Evolutionary conservation across 2,113 vertebrate species (phyloP).

Genomic region (Carassius auratus): DNA sequence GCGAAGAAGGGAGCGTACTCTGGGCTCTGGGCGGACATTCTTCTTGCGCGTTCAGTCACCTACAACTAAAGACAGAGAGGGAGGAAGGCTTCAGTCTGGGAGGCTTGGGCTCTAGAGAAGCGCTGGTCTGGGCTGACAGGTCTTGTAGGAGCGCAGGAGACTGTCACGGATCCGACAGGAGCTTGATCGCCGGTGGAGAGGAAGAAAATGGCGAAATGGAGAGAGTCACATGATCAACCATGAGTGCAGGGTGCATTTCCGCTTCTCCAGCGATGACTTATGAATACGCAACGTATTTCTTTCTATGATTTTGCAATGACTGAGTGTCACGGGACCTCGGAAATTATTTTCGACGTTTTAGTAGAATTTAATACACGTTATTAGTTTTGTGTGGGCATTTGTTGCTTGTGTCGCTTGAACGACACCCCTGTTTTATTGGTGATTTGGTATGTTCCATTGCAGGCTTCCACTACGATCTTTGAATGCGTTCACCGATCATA

Average conservation of each 20-base stretch:
- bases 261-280: slow-evolving; percentile 49
- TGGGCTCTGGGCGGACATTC: slow-evolving; percentile 77
- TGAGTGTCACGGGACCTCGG: not conserved
- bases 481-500: slow-evolving; percentile 18
- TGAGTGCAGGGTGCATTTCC: slow-evolving; percentile 61
- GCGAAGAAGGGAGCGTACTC: slow-evolving; percentile 94
- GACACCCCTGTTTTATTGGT: not conserved
- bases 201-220: slow-evolving; percentile 82
- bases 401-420: not conserved
- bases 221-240: slow-evolving; percentile 75
- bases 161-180: slow-evolving; percentile 41
- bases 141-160: not conserved
- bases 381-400: not conserved
- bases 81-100: slow-evolving; percentile 11
- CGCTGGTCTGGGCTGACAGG: slow-evolving; percentile 9
- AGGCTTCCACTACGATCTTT: slow-evolving; percentile 55
- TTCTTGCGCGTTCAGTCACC: slow-evolving; percentile 58
- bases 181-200: slow-evolving; percentile 65
- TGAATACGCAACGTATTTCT: slow-evolving; percentile 12
- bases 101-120: not conserved
- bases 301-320: slow-evolving; percentile 35
- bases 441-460: slow-evolving; percentile 61
- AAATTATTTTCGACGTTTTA: not conserved
- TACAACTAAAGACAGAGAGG: slow-evolving; percentile 50
- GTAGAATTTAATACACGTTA: not conserved